Evolutionary conservation across 53 echinoderm and acorn worm genomes (phyloP), one percentile per base, ranked within the genome.

Genomic region (Apostichopus leukothele): DNA sequence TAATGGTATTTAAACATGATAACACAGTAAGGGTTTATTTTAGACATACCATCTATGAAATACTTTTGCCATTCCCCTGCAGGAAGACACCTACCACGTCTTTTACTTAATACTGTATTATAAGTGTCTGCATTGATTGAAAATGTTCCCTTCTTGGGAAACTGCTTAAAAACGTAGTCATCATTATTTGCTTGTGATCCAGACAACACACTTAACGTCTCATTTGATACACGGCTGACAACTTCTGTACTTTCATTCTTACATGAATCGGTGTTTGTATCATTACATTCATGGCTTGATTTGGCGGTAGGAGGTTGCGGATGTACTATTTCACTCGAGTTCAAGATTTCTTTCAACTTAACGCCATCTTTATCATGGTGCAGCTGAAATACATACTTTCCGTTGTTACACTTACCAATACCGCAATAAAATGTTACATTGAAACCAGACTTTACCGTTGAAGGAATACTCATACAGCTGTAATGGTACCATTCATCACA

Each of bases 41-140:
- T 20, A 5, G 60, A 52, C n/a, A 83, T 59, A 18, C 26, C 60
- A 20, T 61, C 60, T 12, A 83, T 59, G 20, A 83, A 83, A 83
- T 5, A 21, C 8, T 83, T 83, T 57, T 83, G 83, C 83, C 83
- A 83, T 60, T 83, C 83, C 22, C 83, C 83, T 18, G 14, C n/a
- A 50, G 76, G 12, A 76, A 76, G 23, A 22, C 25, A 76, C 23
- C 76, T 76, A 13, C 67, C 67, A 5, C 14, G 10, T n/a, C 67
- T 67, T 55, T 55, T 6, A 8, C 9, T 55, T 55, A 55, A 55
- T 6, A 55, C 7, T 55, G 6, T 9, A 55, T 55, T 55, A 55
- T 7, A 55, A 8, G 9, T 55, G 55, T 55, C 55, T 55, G 55
- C 55, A 55, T 55, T 55, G 6, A 55, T 55, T 55, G 55, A 55